Conservation (phyloP, 2,888 invertebrate species). For the Sepiola atlantica region DNA sequence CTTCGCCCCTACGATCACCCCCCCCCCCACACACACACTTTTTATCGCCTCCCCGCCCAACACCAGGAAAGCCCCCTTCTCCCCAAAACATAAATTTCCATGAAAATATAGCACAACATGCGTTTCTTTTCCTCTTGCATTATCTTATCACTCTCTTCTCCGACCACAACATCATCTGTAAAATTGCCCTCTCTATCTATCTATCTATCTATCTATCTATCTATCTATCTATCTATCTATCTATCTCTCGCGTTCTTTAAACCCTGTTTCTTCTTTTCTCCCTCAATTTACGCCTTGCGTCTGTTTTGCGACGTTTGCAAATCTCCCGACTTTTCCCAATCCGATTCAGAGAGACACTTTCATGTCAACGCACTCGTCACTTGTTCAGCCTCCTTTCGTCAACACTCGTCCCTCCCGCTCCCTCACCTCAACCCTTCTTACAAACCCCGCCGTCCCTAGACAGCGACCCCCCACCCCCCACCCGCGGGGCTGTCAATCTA, state of each 20-base stretch:
- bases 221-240: neutral
- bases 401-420: neutral
- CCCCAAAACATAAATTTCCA: too few relatives aligned
- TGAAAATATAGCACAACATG: too few relatives aligned
- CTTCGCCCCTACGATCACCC: too few relatives aligned
- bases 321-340: neutral
- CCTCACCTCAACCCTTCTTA: neutral
- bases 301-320: neutral
- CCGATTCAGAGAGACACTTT: neutral
- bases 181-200: neutral
- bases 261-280: neutral
- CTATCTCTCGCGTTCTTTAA: neutral
- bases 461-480: neutral
- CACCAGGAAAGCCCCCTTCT: too few relatives aligned
- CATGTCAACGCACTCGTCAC: conserved; percentile 7
- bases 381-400: neutral
- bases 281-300: neutral
- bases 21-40: too few relatives aligned
- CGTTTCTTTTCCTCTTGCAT: neutral
- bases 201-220: neutral
- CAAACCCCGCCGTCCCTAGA: neutral
- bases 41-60: too few relatives aligned
- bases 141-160: neutral
- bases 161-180: neutral
- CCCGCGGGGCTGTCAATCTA: neutral